Percentiles rank a stretch among this genome's conserved stretches.
phyloP scores from a whole-genome alignment of 2,113 vertebrate species.

The Pholis gunnellus region DNA sequence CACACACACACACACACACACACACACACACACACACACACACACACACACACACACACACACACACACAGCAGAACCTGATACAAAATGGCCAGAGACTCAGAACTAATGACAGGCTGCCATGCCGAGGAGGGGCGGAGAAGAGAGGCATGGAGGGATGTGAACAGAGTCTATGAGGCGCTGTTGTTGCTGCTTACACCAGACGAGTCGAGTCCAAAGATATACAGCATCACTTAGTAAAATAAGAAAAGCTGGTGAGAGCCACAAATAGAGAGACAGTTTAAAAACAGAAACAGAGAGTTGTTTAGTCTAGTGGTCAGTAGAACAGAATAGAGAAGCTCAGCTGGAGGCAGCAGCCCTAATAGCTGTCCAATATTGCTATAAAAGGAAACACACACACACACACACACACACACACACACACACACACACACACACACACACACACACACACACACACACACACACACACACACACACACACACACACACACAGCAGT shows the following conservation, averaged over 20 bases:
- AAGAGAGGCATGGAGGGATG: conserved; percentile 37
- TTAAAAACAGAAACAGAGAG: conserved; percentile 13
- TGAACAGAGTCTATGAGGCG: conserved; percentile 44
- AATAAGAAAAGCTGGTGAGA: conserved; percentile 46
- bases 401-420: conserved; percentile 11
- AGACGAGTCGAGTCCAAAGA: conserved; percentile 54
- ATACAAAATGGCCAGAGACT: conserved; percentile 49
- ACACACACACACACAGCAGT: conserved; percentile 36
- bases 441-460: conserved; percentile 14
- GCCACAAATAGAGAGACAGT: not conserved
- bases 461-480: not conserved
- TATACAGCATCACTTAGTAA: conserved; percentile 39
- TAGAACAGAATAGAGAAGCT: conserved; percentile 43
- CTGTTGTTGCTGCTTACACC: conserved; percentile 44
- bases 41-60: not conserved
- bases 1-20: not conserved
- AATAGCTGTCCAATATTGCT: conserved; percentile 55
- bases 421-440: conserved; percentile 10
- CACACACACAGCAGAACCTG: conserved; percentile 15
- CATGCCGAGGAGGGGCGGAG: conserved; percentile 62
- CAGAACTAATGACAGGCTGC: conserved; percentile 74
- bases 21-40: not conserved
- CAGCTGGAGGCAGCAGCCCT: conserved; percentile 55
- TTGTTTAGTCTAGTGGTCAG: conserved; percentile 32
- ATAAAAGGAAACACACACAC: conserved; percentile 49